Percentiles rank a stretch among this genome's conserved stretches.
These are phyloP conservation scores for Cygnus buccinator DNA, from an alignment of 2,113 vertebrate genomes.

Conservation along the genomic window DNA sequence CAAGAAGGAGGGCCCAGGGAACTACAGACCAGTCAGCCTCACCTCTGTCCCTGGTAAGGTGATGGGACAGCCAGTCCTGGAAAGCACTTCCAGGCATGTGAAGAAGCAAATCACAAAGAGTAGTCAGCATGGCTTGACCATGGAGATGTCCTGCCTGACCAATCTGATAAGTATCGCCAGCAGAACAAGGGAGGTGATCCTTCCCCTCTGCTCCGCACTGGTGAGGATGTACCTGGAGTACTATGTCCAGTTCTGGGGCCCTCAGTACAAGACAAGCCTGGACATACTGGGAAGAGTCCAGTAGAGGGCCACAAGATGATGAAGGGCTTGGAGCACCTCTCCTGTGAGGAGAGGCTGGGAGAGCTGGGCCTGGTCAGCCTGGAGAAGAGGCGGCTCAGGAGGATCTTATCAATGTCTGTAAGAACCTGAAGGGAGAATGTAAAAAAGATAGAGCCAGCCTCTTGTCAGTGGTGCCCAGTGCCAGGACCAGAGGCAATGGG, in stretches of 20 bases:
- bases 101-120: neutral
- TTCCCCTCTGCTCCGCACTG: neutral
- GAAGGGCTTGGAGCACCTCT: neutral
- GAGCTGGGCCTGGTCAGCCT: neutral
- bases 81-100: neutral
- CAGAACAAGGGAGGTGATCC: neutral
- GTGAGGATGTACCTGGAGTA: neutral
- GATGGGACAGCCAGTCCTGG: neutral
- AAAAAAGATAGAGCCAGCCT: neutral
- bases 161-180: neutral
- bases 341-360: neutral
- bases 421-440: neutral
- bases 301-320: neutral
- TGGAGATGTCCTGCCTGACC: neutral
- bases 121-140: neutral
- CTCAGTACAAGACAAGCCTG: neutral
- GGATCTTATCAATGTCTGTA: too few relatives aligned
- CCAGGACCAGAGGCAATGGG: neutral
- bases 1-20: neutral
- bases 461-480: neutral
- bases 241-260: neutral
- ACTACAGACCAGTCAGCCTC: neutral
- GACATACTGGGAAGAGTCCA: neutral
- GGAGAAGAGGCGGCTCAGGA: neutral
- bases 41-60: neutral